Percentiles rank a stretch among this genome's conserved stretches.
Conservation (phyloP, 2,797 vertebrate genomes). For the Balearica regulorum region DNA sequence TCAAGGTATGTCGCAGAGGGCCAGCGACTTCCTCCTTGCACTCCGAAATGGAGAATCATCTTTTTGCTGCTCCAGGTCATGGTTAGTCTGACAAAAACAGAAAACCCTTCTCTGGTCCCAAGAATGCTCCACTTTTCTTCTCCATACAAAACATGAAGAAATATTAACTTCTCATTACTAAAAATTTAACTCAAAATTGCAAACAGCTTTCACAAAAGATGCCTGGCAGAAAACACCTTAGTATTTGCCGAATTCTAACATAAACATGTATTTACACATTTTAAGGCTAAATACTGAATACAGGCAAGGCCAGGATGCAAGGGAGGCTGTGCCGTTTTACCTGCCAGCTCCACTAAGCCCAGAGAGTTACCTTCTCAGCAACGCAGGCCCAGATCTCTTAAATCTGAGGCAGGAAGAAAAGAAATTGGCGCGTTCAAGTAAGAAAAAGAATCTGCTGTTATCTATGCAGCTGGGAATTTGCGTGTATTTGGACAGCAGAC, state of each 20-base stretch:
- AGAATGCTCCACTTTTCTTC: neutral
- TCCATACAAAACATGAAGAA: neutral
- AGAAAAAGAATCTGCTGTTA: neutral
- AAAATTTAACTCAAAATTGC: neutral
- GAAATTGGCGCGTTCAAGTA: neutral
- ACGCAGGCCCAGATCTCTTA: neutral
- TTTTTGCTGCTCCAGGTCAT: neutral
- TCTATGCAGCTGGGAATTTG: neutral
- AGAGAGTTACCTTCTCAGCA: neutral
- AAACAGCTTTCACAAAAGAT: neutral
- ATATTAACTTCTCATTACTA: neutral
- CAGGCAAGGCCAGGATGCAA: neutral
- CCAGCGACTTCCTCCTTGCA: neutral
- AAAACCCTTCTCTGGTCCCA: neutral
- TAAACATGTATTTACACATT: neutral
- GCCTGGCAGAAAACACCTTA: neutral
- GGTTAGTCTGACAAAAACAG: neutral
- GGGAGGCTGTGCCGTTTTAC: neutral
- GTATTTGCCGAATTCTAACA: neutral
- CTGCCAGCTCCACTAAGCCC: neutral
- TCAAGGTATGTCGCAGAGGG: neutral
- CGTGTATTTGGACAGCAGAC: neutral
- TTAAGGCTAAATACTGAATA: neutral
- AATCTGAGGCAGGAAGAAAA: neutral
- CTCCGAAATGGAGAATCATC: neutral